Conservation (phyloP, 2,888 invertebrate genomes). For the Seladonia tumulorum region DNA sequence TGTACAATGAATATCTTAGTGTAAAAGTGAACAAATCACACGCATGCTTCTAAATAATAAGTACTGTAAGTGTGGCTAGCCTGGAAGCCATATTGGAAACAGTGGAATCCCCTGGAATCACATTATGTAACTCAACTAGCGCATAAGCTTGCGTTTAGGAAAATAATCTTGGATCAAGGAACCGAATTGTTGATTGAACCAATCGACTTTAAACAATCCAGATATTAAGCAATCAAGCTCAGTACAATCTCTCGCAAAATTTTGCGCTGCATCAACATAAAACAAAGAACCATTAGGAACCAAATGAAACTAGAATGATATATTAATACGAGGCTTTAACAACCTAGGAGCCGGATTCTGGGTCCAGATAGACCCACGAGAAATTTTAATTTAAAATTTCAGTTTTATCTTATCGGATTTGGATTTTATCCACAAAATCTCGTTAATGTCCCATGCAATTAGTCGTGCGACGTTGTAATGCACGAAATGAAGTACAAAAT, state of each 20-base stretch:
- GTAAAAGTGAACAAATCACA: background rate
- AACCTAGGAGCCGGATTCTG: no score
- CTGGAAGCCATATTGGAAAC: background rate
- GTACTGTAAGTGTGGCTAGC: background rate
- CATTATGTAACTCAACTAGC: background rate
- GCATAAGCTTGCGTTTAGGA: background rate
- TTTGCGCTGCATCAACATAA: background rate
- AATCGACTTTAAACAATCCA: background rate
- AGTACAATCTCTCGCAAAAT: background rate
- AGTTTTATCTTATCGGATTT: no score
- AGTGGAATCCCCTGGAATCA: background rate
- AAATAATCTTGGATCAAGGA: background rate
- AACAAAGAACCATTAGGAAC: background rate
- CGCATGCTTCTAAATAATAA: background rate
- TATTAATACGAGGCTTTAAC: background rate
- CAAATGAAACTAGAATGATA: no score
- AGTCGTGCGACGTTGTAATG: background rate
- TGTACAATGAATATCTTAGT: background rate
- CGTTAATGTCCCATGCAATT: background rate
- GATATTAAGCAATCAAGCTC: background rate
- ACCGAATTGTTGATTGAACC: background rate
- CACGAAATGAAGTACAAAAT: background rate
- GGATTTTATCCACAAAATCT: background rate
- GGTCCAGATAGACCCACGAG: no score
- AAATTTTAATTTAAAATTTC: no score